Evolutionary conservation across 2,888 invertebrate genomes (phyloP), one percentile per base, ranked within the genome.

Genomic region (Augiades crinisus): DNA sequence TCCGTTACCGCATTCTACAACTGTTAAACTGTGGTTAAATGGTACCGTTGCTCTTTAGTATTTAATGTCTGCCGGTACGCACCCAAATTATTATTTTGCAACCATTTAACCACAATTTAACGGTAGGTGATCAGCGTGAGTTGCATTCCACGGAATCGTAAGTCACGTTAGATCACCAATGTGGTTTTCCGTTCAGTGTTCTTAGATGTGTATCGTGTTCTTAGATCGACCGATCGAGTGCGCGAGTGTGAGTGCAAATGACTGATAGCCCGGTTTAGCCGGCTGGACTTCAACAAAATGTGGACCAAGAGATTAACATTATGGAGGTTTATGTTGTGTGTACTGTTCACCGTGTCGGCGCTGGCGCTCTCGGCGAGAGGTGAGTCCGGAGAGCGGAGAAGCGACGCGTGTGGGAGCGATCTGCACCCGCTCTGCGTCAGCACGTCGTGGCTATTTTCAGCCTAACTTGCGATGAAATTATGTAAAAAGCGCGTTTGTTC

Each of bases 191-290:
- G 70, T 76, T 72, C 72, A 85, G 83, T 84, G 79, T 79, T 12
- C 27, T 16, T 22, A 77, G 78, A 76, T 71, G 75, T 69, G 72
- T 60, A 62, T 61, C 62, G 70, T 72, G 74, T 79, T 68, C 69
- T 70, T 79, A 81, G 82, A 81, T 81, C 78, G 77, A 74, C 75
- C 75, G 86, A 81, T 73, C 78, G 81, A 77, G 88, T 82, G 90
- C 85, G 87, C 82, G 88, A 79, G 87, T 82, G 89, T 75, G 83
- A 75, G 89, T 89, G 85, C 86, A 85, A 87, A 89, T 88, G 88
- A 87, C 84, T 80, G 82, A 77, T 78, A 80, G 88, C 81, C 82
- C 84, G 80, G 68, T 69, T 54, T 75, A 75, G 67, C 73, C 85
- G 85, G 85, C 79, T 72, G 74, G 78, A 85, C 77, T 81, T 70